Conservation (phyloP, 2,797 vertebrate genomes). For the Pipistrellus pygmaeus region DNA sequence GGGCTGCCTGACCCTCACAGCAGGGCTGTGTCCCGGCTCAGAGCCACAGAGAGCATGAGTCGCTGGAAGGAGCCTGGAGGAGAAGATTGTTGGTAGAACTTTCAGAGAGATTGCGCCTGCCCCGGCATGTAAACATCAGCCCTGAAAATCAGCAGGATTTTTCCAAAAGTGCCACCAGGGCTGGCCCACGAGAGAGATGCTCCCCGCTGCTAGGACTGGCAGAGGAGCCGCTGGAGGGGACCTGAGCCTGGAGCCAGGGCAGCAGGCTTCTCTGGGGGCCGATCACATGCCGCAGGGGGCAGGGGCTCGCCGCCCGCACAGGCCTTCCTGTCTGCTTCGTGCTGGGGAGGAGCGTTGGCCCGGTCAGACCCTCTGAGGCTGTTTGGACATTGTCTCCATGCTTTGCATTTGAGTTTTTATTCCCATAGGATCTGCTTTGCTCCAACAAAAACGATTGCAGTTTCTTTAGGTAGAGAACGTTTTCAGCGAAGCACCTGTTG, state of each 20-base stretch:
- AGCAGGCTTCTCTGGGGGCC: accelerated
- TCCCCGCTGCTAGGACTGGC: not conserved
- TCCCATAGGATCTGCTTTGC: conserved; percentile 71
- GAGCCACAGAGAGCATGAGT: not conserved
- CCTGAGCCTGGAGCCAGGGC: not conserved
- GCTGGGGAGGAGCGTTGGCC: conserved; percentile 63
- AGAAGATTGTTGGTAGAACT: not conserved
- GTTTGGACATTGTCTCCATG: not conserved
- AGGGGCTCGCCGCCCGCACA: accelerated
- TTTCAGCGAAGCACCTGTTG: not conserved
- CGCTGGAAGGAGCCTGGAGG: not conserved
- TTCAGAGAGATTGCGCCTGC: not conserved
- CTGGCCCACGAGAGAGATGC: not conserved
- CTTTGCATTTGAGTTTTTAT: conserved; percentile 17
- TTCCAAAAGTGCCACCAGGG: not conserved
- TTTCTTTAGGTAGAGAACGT: not conserved
- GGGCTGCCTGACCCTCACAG: not conserved
- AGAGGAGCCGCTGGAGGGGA: not conserved
- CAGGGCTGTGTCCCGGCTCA: not conserved
- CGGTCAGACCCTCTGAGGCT: not conserved
- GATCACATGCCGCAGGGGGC: not conserved
- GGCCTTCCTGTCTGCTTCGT: not conserved
- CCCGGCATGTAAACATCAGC: not conserved
- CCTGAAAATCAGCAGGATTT: not conserved
- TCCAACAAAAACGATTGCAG: not conserved